Percentiles rank a stretch among this genome's conserved stretches.
phyloP scores from a whole-genome alignment of 2,113 vertebrate genomes.

The Xenotilapia longispinis region DNA sequence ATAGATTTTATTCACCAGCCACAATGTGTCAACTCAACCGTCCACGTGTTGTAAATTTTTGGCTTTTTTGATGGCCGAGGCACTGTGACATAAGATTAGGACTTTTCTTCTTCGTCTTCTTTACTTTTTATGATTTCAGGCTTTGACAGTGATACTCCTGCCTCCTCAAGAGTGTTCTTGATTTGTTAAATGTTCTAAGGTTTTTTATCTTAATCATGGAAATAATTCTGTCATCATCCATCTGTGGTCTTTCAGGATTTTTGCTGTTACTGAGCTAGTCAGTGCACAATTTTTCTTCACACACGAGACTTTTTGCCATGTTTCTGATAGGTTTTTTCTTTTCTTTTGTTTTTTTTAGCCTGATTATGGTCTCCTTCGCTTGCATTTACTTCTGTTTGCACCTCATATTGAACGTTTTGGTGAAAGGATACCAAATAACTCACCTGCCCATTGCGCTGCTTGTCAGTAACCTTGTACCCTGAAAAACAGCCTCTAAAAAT shows the following conservation, averaged over 20 bases:
- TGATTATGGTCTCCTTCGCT: fast-evolving
- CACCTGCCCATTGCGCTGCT: not conserved
- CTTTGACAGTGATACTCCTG: not conserved
- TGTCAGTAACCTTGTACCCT: not conserved
- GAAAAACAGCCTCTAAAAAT: not conserved
- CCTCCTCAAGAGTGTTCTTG: not conserved
- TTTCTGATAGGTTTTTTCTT: not conserved
- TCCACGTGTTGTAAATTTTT: not conserved
- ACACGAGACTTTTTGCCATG: not conserved
- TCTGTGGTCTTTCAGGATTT: not conserved
- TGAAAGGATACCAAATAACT: not conserved
- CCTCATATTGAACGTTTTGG: fast-evolving
- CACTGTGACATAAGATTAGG: fast-evolving
- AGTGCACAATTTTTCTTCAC: fast-evolving
- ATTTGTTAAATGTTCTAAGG: not conserved
- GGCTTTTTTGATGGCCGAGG: fast-evolving
- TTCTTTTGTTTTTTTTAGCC: fast-evolving
- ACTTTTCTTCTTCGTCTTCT: not conserved
- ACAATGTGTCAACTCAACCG: fast-evolving
- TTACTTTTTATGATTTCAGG: not conserved
- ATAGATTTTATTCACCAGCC: not conserved
- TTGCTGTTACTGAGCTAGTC: not conserved
- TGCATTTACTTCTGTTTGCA: not conserved
- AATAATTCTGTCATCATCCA: not conserved
- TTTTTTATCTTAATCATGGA: not conserved